These are phyloP conservation scores for Zaprionus gabonicus DNA, from an alignment of 1,140 invertebrate species.

Conservation along the genomic window DNA sequence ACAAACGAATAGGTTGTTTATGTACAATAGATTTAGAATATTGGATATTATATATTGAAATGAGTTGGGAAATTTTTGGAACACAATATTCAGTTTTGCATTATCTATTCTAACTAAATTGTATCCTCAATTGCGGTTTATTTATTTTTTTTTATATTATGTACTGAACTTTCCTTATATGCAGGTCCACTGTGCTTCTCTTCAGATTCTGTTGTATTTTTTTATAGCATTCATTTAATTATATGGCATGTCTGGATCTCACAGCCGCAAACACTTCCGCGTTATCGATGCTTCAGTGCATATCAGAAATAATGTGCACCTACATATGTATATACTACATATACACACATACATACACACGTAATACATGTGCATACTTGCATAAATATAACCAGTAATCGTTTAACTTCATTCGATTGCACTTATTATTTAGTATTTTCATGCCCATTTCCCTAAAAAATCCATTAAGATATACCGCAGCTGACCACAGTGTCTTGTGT, in stretches of 20 bases:
- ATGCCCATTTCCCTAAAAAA: conserved; percentile 38
- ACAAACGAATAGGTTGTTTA: not conserved
- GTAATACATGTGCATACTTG: not conserved
- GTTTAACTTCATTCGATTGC: not conserved
- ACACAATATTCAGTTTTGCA: too few species aligned
- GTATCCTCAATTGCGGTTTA: too few species aligned
- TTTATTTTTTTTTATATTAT: too few species aligned
- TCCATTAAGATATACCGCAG: not conserved
- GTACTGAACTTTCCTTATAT: not conserved
- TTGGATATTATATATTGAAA: not conserved
- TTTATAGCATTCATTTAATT: not conserved
- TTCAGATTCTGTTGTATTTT: not conserved
- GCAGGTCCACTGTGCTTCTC: not conserved
- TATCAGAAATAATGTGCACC: conserved; percentile 14
- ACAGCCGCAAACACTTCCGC: conserved; percentile 34
- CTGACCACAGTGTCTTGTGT: conserved; percentile 29
- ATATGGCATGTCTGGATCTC: not conserved
- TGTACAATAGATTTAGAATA: not conserved
- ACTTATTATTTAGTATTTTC: not conserved
- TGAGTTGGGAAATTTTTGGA: too few species aligned
- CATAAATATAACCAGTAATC: not conserved
- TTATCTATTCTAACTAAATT: too few species aligned
- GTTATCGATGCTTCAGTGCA: conserved; percentile 38
- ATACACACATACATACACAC: conserved; percentile 16
- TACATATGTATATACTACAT: not conserved